Evolutionary conservation across 2,888 invertebrate genomes (phyloP).

Genomic region (Aleiodes testaceus): DNA sequence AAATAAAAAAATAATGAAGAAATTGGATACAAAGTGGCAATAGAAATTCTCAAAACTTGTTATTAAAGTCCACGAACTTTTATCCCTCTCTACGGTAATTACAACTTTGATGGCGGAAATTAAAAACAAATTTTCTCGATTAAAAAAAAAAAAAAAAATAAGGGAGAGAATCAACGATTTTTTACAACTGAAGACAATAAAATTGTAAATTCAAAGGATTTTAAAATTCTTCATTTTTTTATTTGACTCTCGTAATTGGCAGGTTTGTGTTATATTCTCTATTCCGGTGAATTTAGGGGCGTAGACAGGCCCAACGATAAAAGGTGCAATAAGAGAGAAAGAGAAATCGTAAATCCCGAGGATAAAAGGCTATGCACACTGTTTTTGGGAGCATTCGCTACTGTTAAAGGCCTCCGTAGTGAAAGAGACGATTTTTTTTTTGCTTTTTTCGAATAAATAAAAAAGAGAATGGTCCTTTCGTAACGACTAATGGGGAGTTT

Average conservation of each 20-base stretch:
- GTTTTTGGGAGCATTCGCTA: slow-evolving; percentile 17
- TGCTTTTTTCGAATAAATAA: background rate
- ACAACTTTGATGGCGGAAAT: slow-evolving; percentile 15
- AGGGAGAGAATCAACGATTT: background rate
- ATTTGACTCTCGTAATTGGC: slow-evolving; percentile 37
- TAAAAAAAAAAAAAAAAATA: background rate
- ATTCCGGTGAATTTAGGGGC: background rate
- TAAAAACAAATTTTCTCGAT: slow-evolving; percentile 9
- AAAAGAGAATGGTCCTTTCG: slow-evolving; percentile 11
- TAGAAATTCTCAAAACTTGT: slow-evolving; percentile 22
- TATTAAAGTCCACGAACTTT: slow-evolving; percentile 19
- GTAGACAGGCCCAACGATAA: slow-evolving; percentile 27
- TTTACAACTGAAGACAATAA: slow-evolving; percentile 7
- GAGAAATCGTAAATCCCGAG: slow-evolving; percentile 42
- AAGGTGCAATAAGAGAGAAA: slow-evolving; percentile 13
- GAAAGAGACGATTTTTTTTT: slow-evolving; percentile 18
- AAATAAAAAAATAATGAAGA: background rate
- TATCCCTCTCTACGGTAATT: slow-evolving; percentile 1
- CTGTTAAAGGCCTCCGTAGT: slow-evolving; percentile 16
- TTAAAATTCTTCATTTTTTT: background rate
- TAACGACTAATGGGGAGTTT: slow-evolving; percentile 16
- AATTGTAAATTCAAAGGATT: background rate
- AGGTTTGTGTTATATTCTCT: slow-evolving; percentile 27
- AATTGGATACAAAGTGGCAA: slow-evolving; percentile 2
- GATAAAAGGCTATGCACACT: slow-evolving; percentile 36